phyloP scores from a whole-genome alignment of 2,113 vertebrate species.

The Chamaea fasciata region DNA sequence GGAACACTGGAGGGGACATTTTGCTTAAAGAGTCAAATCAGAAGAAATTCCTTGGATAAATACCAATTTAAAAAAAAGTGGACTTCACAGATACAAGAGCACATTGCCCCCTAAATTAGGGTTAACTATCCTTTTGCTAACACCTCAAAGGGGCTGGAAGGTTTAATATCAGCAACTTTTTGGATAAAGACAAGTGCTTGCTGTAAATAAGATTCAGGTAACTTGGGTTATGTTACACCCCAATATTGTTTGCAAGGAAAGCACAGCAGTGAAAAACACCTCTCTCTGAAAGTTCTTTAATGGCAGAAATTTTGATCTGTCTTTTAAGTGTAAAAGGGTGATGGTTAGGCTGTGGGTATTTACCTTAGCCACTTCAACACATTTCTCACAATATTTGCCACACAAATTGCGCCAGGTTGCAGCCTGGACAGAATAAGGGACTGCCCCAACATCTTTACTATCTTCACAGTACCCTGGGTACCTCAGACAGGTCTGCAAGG shows the following conservation, averaged over 20 bases:
- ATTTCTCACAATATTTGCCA: neutral
- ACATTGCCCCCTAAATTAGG: neutral
- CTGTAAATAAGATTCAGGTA: neutral
- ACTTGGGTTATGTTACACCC: neutral
- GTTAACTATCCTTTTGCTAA: neutral
- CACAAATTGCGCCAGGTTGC: neutral
- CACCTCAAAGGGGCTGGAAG: fast-evolving
- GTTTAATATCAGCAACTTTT: neutral
- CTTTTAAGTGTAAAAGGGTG: neutral
- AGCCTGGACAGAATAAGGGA: neutral
- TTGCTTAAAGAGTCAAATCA: neutral
- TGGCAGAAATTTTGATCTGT: neutral
- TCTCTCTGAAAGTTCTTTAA: neutral
- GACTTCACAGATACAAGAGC: neutral
- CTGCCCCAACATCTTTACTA: neutral
- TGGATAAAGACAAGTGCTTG: neutral
- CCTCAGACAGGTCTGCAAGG: neutral
- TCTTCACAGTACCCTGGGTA: neutral
- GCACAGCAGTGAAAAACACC: neutral
- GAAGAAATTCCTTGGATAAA: neutral
- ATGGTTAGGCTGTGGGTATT: neutral
- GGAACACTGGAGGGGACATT: neutral
- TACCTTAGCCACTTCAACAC: neutral
- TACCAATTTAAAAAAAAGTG: neutral
- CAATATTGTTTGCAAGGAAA: neutral